Percentiles rank a stretch among this genome's conserved stretches.
Conservation (phyloP, 2,888 invertebrate species). For the Nomada goodeniana region DNA sequence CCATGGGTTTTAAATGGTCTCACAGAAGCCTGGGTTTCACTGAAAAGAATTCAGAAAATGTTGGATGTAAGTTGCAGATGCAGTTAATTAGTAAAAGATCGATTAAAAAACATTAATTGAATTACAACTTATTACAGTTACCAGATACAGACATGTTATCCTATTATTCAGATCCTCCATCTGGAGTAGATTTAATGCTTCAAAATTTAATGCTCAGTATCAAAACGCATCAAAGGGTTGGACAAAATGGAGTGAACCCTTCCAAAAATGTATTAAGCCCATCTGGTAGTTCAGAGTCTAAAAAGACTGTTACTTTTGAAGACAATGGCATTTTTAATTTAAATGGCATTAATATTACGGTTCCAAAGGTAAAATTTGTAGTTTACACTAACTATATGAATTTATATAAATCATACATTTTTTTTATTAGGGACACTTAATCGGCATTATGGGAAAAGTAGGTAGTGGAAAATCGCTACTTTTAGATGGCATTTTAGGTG, state of each 20-base stretch:
- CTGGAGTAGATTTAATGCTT: conserved; percentile 75
- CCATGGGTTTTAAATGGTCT: conserved; percentile 99
- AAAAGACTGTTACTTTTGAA: conserved; percentile 73
- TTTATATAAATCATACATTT: conserved; percentile 74
- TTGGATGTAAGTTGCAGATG: conserved; percentile 87
- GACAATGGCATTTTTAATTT: conserved; percentile 81
- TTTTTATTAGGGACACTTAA: conserved; percentile 88
- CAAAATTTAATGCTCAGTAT: conserved; percentile 73
- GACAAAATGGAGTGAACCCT: conserved; percentile 22
- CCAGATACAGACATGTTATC: conserved; percentile 87
- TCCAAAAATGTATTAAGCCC: conserved; percentile 38
- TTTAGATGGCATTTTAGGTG: conserved; percentile 93
- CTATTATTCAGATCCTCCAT: conserved; percentile 85
- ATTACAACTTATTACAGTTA: conserved; percentile 84
- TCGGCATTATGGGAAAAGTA: conserved; percentile 95
- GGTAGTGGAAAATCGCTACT: conserved; percentile 97
- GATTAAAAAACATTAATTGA: conserved; percentile 26
- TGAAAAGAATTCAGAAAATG: conserved; percentile 93
- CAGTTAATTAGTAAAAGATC: background rate
- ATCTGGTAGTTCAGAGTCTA: conserved; percentile 61
- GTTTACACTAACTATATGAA: background rate
- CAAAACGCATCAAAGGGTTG: conserved; percentile 50
- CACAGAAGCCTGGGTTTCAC: conserved; percentile 97
- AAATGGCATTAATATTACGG: conserved; percentile 81
- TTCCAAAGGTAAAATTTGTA: conserved; percentile 83